These are phyloP conservation scores for Luperina nickerlii DNA, from an alignment of 2,888 invertebrate species.

Conservation along the genomic window DNA sequence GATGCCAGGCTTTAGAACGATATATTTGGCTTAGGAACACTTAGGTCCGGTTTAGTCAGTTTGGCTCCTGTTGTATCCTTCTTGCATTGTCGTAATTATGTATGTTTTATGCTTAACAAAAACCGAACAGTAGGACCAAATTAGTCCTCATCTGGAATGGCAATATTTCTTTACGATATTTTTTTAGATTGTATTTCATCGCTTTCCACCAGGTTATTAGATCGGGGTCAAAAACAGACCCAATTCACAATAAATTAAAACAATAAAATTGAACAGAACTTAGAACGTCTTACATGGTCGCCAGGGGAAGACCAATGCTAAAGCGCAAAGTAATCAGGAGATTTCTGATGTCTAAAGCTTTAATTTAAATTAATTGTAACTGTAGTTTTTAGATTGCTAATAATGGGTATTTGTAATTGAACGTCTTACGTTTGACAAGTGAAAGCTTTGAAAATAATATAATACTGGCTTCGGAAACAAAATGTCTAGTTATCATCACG, in stretches of 20 bases:
- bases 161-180: neutral
- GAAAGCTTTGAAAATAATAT: neutral
- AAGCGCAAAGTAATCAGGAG: neutral
- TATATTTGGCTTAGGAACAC: conserved; percentile 32
- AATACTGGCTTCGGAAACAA: neutral
- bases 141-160: neutral
- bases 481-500: neutral
- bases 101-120: neutral
- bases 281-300: neutral
- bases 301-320: neutral
- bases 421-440: neutral
- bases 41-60: neutral
- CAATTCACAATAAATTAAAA: neutral
- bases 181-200: neutral
- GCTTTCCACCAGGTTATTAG: neutral
- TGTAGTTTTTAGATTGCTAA: neutral
- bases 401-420: neutral
- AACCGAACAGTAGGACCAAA: neutral
- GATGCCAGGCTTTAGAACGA: conserved; percentile 22
- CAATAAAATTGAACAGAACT: too few species aligned
- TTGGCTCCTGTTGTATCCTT: neutral
- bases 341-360: neutral
- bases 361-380: neutral
- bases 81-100: neutral
- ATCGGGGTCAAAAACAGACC: neutral